A percentile compares a stretch with the other conserved stretches of the same genome.
These are phyloP conservation scores for Lithophane ornitopus DNA, from an alignment of 2,888 invertebrate genomes.

Conservation along the genomic window DNA sequence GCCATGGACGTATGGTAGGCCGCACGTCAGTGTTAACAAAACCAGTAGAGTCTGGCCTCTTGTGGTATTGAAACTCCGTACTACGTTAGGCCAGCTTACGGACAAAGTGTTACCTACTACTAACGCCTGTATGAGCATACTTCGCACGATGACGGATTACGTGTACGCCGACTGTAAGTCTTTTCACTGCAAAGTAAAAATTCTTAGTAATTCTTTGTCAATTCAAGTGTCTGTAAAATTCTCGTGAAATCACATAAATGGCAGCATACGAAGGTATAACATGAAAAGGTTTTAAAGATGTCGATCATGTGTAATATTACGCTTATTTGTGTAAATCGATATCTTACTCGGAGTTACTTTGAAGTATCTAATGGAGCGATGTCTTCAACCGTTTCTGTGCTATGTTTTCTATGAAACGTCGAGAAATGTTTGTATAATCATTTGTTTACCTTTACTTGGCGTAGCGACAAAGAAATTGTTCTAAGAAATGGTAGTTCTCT, in stretches of 20 bases:
- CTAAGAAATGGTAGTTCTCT: not conserved
- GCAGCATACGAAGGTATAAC: not conserved
- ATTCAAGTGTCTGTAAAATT: not conserved
- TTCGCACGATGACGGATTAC: not conserved
- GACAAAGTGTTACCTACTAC: too few species aligned
- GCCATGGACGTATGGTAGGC: too few species aligned
- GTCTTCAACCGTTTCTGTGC: slow-evolving; percentile 1
- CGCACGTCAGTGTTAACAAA: too few species aligned
- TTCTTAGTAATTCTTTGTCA: not conserved
- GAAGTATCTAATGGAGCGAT: slow-evolving; percentile 32
- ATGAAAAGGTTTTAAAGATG: slow-evolving; percentile 25
- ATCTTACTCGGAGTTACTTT: slow-evolving; percentile 31
- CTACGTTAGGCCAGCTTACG: too few species aligned
- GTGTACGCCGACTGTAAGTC: not conserved
- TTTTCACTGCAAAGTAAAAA: not conserved
- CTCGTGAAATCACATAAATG: not conserved
- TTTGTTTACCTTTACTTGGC: slow-evolving; percentile 7
- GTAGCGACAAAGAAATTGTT: not conserved
- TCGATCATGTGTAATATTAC: slow-evolving; percentile 41
- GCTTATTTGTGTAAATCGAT: slow-evolving; percentile 48
- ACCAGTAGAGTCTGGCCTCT: too few species aligned
- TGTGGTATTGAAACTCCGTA: too few species aligned
- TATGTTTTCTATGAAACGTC: not conserved
- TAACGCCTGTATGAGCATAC: not conserved
- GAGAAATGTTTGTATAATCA: not conserved